Conservation (phyloP, 2,113 vertebrate genomes). For the Cynoglossus semilaevis region DNA sequence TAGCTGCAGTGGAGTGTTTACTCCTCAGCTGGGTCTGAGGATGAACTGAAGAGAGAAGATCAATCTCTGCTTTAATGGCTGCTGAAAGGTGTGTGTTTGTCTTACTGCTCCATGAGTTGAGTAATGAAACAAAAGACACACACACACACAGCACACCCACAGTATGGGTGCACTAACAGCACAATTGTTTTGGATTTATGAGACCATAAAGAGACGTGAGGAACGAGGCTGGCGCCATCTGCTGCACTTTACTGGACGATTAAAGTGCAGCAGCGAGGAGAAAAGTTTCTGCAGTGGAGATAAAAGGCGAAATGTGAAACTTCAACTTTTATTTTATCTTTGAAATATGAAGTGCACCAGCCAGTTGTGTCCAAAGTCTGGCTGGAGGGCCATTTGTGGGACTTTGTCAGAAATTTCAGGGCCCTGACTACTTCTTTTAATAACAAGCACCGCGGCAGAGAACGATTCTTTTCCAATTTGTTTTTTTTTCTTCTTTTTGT, state of each 20-base stretch:
- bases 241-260: constrained; percentile 1
- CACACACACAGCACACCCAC: background rate
- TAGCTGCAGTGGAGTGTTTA: constrained; percentile 9
- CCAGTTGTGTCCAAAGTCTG: too few relatives aligned
- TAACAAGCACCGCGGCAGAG: too few relatives aligned
- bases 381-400: too few relatives aligned
- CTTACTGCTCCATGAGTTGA: constrained; percentile 12
- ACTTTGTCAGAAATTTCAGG: too few relatives aligned
- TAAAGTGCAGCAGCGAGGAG: background rate
- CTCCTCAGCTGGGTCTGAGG: constrained; percentile 17
- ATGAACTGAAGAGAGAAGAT: constrained; percentile 11
- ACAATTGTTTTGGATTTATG: constrained; percentile 26
- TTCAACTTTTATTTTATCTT: background rate
- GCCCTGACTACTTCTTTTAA: too few relatives aligned
- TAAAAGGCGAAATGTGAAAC: background rate
- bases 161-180: background rate
- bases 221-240: constrained; percentile 8
- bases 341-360: background rate
- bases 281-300: constrained; percentile 1
- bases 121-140: constrained; percentile 1
- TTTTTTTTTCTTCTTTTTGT: too few relatives aligned
- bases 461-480: too few relatives aligned
- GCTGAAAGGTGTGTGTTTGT: constrained; percentile 5
- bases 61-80: constrained; percentile 17
- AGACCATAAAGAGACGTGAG: constrained; percentile 6